Percentiles rank a stretch among this genome's conserved stretches.
These are phyloP conservation scores for Neocloeon triangulifer DNA, from an alignment of 1,140 invertebrate genomes.

Conservation along the genomic window DNA sequence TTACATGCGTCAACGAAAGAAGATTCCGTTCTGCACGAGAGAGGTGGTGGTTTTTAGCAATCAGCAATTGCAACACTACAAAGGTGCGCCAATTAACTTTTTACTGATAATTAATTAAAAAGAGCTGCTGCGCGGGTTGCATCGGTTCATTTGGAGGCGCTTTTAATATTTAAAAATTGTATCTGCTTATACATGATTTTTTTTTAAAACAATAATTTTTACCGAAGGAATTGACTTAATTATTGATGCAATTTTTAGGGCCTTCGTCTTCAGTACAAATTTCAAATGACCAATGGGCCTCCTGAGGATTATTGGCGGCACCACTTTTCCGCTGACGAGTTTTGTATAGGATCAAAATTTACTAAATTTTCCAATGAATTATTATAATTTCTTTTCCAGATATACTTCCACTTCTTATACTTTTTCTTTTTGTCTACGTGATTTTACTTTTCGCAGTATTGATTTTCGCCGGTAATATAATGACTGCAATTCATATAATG, in stretches of 20 bases:
- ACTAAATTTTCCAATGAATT: too few species aligned
- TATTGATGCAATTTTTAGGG: slow-evolving; percentile 10
- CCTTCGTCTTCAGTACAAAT: slow-evolving; percentile 20
- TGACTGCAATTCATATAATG: not conserved
- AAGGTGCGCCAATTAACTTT: slow-evolving; percentile 30
- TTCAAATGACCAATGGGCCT: slow-evolving; percentile 60
- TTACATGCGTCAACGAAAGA: slow-evolving; percentile 30
- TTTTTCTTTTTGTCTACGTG: slow-evolving; percentile 34
- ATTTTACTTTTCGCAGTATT: slow-evolving; percentile 35
- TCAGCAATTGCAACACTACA: slow-evolving; percentile 41
- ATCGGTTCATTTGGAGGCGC: too few species aligned
- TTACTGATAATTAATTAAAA: too few species aligned
- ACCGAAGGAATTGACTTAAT: too few species aligned
- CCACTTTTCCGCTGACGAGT: slow-evolving; percentile 82
- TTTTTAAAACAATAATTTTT: too few species aligned
- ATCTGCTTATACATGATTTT: too few species aligned
- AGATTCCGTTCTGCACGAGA: slow-evolving; percentile 40
- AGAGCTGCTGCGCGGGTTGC: too few species aligned
- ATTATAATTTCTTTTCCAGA: slow-evolving; percentile 27
- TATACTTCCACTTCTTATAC: slow-evolving; percentile 42
- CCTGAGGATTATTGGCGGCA: slow-evolving; percentile 52
- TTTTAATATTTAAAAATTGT: too few species aligned
- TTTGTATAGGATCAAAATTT: slow-evolving; percentile 38
- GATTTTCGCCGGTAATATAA: slow-evolving; percentile 28
- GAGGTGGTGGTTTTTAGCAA: slow-evolving; percentile 55